A percentile compares a stretch with the other conserved stretches of the same genome.
phyloP scores from a whole-genome alignment of 2,888 invertebrate genomes.

The Archips crataeganus region DNA sequence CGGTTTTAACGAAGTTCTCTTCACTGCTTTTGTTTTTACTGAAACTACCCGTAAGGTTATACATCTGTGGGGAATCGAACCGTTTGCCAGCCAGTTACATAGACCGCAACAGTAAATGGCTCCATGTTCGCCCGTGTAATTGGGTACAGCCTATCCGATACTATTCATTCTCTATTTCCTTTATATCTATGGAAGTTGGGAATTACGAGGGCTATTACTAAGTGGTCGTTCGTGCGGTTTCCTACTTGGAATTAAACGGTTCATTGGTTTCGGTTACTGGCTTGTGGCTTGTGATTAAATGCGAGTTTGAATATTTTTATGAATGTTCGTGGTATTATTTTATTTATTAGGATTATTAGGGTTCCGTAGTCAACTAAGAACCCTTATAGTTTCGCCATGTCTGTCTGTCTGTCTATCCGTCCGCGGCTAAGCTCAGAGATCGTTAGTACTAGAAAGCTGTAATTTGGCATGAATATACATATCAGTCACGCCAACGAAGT shows the following conservation, averaged over 20 bases:
- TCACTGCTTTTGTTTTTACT: too few relatives aligned
- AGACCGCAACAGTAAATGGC: slow-evolving; percentile 24
- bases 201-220: neutral
- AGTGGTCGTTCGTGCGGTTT: slow-evolving; percentile 2
- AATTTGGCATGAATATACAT: too few relatives aligned
- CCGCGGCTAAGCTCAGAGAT: too few relatives aligned
- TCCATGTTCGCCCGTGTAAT: slow-evolving; percentile 12
- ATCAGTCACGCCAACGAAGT: too few relatives aligned
- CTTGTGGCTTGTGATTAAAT: neutral
- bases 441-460: too few relatives aligned
- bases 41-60: neutral
- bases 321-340: neutral
- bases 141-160: slow-evolving; percentile 17
- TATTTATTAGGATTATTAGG: neutral
- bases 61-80: slow-evolving; percentile 5
- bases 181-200: slow-evolving; percentile 1
- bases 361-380: too few relatives aligned
- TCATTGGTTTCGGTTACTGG: neutral
- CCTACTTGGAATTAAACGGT: slow-evolving; percentile 1
- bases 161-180: slow-evolving; percentile 12
- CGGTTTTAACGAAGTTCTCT: too few relatives aligned
- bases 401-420: too few relatives aligned
- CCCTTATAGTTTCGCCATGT: too few relatives aligned
- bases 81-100: slow-evolving; percentile 18
- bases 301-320: neutral